Conservation (phyloP, 2,888 invertebrate species). For the Ophioninae sp. region DNA sequence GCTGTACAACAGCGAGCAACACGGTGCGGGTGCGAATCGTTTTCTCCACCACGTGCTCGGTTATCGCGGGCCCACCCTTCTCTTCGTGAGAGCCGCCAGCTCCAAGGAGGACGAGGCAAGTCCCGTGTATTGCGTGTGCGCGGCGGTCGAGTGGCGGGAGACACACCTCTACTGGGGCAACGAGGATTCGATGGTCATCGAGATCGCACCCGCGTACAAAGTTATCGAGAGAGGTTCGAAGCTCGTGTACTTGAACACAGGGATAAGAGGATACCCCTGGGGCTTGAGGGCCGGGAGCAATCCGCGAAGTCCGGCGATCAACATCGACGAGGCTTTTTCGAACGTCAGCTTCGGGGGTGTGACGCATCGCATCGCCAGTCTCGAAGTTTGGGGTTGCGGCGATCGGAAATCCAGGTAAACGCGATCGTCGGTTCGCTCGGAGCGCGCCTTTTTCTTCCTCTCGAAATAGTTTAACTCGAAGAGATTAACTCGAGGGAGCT, state of each 20-base stretch:
- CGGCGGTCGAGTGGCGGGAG: constrained; percentile 92
- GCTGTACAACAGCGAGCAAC: constrained; percentile 91
- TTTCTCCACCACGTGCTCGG: constrained; percentile 93
- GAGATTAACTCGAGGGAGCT: no score
- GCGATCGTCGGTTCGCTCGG: background rate
- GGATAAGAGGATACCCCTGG: constrained; percentile 91
- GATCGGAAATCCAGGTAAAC: constrained; percentile 84
- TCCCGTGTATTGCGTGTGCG: constrained; percentile 89
- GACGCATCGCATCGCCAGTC: constrained; percentile 81
- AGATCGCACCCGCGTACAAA: constrained; percentile 87
- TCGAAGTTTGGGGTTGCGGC: constrained; percentile 93
- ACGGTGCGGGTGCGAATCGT: constrained; percentile 93
- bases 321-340: constrained; percentile 83
- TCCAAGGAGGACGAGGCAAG: constrained; percentile 79
- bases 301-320: constrained; percentile 88
- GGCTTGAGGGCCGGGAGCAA: constrained; percentile 92
- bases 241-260: constrained; percentile 91
- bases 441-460: no score
- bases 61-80: constrained; percentile 85
- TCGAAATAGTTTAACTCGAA: no score
- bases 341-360: constrained; percentile 78
- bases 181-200: constrained; percentile 89
- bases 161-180: constrained; percentile 92
- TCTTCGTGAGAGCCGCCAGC: constrained; percentile 82
- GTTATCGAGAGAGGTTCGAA: constrained; percentile 86